phyloP scores from a whole-genome alignment of 2,888 invertebrate species.

The Oscheius sp. region DNA sequence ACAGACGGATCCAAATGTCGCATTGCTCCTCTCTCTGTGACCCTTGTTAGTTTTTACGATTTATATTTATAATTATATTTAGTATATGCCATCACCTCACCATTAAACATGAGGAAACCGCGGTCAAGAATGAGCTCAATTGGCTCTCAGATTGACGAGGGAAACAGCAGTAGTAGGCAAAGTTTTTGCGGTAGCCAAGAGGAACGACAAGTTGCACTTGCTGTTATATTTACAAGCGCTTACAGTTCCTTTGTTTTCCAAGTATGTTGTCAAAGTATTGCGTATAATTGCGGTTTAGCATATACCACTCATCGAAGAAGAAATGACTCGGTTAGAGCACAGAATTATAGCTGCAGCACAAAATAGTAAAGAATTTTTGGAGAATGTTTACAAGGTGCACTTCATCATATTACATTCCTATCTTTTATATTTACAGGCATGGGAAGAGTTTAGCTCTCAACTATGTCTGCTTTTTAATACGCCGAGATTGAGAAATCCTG shows the following conservation, averaged over 20 bases:
- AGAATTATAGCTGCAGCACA: conserved; percentile 51
- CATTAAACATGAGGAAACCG: conserved; percentile 12
- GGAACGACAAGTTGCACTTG: conserved; percentile 43
- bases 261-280: conserved; percentile 24
- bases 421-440: conserved; percentile 48
- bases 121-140: conserved; percentile 34
- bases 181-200: conserved; percentile 1
- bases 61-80: too few relatives aligned
- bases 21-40: conserved; percentile 57
- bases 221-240: conserved; percentile 39
- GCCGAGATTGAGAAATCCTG: conserved; percentile 60
- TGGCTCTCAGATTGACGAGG: conserved; percentile 47
- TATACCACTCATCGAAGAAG: conserved; percentile 67
- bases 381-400: conserved; percentile 53
- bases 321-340: conserved; percentile 58
- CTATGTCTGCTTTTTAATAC: conserved; percentile 66
- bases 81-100: conserved; percentile 7
- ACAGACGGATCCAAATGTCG: conserved; percentile 58
- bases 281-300: conserved; percentile 43
- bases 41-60: conserved; percentile 45
- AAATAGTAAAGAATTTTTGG: conserved; percentile 56
- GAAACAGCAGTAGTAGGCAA: not conserved
- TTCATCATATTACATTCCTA: not conserved
- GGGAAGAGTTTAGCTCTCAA: conserved; percentile 53
- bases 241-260: conserved; percentile 46